Evolutionary conservation across 1,140 invertebrate genomes (phyloP).

Genomic region (Platyscapa corneri): DNA sequence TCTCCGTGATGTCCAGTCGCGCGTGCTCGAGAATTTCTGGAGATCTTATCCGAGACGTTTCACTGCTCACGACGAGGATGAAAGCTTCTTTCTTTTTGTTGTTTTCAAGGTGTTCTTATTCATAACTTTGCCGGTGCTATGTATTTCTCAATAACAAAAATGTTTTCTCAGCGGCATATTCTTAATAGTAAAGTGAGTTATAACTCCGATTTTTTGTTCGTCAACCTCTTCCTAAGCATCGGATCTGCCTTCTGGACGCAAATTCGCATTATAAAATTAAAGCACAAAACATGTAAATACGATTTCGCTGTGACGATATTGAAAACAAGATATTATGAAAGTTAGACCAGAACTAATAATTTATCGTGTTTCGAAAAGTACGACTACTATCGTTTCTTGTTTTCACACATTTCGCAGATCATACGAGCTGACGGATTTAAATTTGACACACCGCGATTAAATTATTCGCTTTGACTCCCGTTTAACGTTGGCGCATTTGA

Average conservation of each 20-base stretch:
- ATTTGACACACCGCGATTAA: neutral
- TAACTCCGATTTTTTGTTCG: neutral
- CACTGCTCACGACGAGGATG: neutral
- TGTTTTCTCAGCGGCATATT: neutral
- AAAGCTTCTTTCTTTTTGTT: neutral
- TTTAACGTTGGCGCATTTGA: neutral
- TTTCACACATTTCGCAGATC: neutral
- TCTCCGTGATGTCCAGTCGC: neutral
- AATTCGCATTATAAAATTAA: neutral
- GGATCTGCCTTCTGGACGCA: too few species aligned
- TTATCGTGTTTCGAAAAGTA: neutral
- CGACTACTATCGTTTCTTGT: neutral
- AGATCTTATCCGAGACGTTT: slow-evolving; percentile 27
- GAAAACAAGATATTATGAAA: neutral
- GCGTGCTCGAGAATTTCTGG: slow-evolving; percentile 17
- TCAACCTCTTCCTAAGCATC: too few species aligned
- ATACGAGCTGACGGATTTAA: neutral
- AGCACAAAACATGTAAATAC: neutral
- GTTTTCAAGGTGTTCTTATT: neutral
- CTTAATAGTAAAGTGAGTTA: neutral
- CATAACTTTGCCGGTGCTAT: neutral
- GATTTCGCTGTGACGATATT: neutral
- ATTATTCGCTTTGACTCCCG: too few species aligned
- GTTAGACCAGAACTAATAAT: neutral
- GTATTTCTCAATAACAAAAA: neutral